Evolutionary conservation across 1,140 invertebrate genomes (phyloP), one percentile per base, ranked within the genome.

Genomic region (Arion vulgaris): DNA sequence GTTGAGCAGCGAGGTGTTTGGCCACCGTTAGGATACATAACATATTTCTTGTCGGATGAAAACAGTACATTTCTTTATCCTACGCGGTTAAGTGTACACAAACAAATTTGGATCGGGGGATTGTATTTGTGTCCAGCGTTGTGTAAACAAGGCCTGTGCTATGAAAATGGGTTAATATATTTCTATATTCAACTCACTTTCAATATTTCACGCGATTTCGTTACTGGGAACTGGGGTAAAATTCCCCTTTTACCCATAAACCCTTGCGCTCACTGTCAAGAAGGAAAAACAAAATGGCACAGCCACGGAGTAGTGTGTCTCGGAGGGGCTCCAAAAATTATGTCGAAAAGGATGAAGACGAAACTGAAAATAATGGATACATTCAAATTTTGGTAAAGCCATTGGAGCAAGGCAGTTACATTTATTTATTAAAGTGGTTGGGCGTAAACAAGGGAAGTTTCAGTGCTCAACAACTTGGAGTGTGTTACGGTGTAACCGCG

Each of bases 361-460:
- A 90, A 38, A 75, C 85, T n/a, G 90, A 91, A 83, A 90, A 91
- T 83, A 91, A 91, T 83, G 90, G 91, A 41, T 92, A 91, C 78
- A 89, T 92, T 75, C 89, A 91, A 81, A 85, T 91, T 71, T 85
- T 91, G 49, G 88, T 91, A 68, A 92, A 91, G 79, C 90, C 90
- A 5, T 73, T 92, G 34, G 91, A 92, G 66, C 88, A 89, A 81
- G 88, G 90, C 73, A 89, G 87, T 83, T 87, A 86, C 73, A 88
- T 81, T 75, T 83, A 89, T 74, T 41, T 91, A 73, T 79, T 88
- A 19, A 90, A 87, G 81, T 91, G 88, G 89, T 72, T 91, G 23
- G 89, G 90, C 19, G 38, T 89, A n/a, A 87, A 82, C 69, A 87
- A 83, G 41, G 80, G 85, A 13, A 87, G 87, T 80, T 83, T 90